phyloP scores from a whole-genome alignment of 53 echinoderm and acorn worm species.

The Echinometra lucunter region DNA sequence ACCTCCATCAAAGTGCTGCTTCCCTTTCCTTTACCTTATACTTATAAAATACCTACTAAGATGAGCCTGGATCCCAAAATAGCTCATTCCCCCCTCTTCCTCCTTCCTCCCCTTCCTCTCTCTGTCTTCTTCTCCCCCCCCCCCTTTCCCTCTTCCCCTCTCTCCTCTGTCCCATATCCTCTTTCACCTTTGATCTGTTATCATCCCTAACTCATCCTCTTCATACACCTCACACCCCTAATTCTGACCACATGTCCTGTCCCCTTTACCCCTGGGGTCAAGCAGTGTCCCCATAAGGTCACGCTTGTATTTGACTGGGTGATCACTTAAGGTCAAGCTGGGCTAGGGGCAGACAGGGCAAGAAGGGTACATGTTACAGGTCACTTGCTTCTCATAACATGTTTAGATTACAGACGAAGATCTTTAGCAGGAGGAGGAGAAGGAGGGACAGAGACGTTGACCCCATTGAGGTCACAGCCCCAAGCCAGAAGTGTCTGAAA shows the following conservation, averaged over 20 bases:
- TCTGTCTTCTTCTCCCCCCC: not conserved
- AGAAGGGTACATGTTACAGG: slow-evolving; percentile 52
- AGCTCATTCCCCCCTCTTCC: not conserved
- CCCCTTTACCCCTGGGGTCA: slow-evolving; percentile 44
- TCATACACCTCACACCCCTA: slow-evolving; percentile 1
- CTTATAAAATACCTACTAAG: not conserved
- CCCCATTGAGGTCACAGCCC: not conserved
- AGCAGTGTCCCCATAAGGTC: slow-evolving; percentile 42
- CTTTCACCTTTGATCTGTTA: slow-evolving; percentile 17
- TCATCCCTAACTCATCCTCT: not conserved
- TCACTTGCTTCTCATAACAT: slow-evolving; percentile 52
- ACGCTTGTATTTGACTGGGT: not conserved
- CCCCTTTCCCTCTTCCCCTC: not conserved
- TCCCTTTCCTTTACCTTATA: not conserved
- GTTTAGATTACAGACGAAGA: slow-evolving; percentile 37
- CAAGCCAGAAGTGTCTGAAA: not conserved
- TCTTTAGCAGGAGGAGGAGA: not conserved
- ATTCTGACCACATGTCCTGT: slow-evolving; percentile 48
- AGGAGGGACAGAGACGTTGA: not conserved
- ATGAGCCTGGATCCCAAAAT: not conserved
- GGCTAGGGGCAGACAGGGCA: slow-evolving; percentile 24
- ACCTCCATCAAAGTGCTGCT: not conserved
- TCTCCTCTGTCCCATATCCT: not conserved
- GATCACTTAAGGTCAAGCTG: slow-evolving; percentile 7
- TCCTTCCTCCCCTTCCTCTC: not conserved